Evolutionary conservation across 1,140 invertebrate species (phyloP).

Genomic region (Cotesia glomerata): DNA sequence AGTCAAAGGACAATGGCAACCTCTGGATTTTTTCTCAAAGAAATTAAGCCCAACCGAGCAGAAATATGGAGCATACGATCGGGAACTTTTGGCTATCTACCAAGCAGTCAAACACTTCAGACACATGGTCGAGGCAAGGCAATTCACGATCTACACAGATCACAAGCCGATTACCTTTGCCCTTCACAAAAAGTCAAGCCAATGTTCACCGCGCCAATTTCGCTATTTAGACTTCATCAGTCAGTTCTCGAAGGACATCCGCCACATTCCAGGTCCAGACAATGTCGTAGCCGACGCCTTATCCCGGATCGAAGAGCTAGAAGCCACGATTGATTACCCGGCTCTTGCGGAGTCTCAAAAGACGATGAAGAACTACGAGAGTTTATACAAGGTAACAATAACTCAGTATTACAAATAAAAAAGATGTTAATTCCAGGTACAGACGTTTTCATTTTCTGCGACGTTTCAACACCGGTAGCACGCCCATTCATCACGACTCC

Average conservation of each 20-base stretch:
- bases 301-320: constrained; percentile 33
- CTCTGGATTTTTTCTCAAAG: too few species aligned
- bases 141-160: constrained; percentile 49
- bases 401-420: too few species aligned
- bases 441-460: constrained; percentile 26
- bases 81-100: neutral
- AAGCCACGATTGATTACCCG: constrained; percentile 11
- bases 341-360: constrained; percentile 29
- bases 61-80: neutral
- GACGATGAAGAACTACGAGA: constrained; percentile 16
- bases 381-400: too few species aligned
- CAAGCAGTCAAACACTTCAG: constrained; percentile 38
- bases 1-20: too few species aligned
- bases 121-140: constrained; percentile 41
- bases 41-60: too few species aligned
- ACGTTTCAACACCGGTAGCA: constrained; percentile 29
- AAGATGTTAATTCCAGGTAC: too few species aligned
- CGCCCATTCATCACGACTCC: constrained; percentile 38
- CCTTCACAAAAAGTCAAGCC: constrained; percentile 37
- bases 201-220: constrained; percentile 42
- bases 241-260: constrained; percentile 52
- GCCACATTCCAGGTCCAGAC: constrained; percentile 45
- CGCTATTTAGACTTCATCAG: constrained; percentile 49
- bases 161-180: constrained; percentile 51
- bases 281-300: constrained; percentile 47